phyloP scores from a whole-genome alignment of 2,888 invertebrate genomes.

The Operophtera brumata region DNA sequence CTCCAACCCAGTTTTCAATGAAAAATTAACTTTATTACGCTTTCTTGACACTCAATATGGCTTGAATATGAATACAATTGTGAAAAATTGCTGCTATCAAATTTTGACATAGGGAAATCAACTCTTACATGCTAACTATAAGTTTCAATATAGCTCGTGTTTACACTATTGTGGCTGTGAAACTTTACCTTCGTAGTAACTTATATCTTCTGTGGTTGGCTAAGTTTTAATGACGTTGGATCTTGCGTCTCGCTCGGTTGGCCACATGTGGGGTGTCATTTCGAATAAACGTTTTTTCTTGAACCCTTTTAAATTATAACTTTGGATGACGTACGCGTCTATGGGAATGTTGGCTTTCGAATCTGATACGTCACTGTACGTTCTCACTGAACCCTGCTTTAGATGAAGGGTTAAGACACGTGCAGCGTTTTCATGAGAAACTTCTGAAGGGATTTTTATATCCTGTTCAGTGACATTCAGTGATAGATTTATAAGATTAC shows the following conservation, averaged over 20 bases:
- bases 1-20: neutral
- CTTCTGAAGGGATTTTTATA: conserved; percentile 14
- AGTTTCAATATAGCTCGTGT: neutral
- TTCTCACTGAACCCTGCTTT: conserved; percentile 1
- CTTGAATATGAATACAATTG: neutral
- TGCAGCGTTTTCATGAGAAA: conserved; percentile 20
- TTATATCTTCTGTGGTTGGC: conserved; percentile 1
- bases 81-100: neutral
- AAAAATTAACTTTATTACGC: neutral
- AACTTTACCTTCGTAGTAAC: neutral
- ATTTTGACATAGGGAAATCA: neutral
- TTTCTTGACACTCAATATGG: neutral
- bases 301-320: conserved; percentile 73
- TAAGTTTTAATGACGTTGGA: conserved; percentile 50
- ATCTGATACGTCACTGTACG: conserved; percentile 17
- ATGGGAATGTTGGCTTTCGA: conserved; percentile 56
- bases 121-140: neutral
- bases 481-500: conserved; percentile 12
- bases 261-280: conserved; percentile 57
- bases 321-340: conserved; percentile 57
- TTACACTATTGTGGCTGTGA: neutral
- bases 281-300: conserved; percentile 60
- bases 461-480: conserved; percentile 15
- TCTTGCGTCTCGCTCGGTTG: conserved; percentile 36
- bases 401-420: conserved; percentile 6